Conservation (phyloP, 2,888 invertebrate species). For the Cylloceria caligata region DNA sequence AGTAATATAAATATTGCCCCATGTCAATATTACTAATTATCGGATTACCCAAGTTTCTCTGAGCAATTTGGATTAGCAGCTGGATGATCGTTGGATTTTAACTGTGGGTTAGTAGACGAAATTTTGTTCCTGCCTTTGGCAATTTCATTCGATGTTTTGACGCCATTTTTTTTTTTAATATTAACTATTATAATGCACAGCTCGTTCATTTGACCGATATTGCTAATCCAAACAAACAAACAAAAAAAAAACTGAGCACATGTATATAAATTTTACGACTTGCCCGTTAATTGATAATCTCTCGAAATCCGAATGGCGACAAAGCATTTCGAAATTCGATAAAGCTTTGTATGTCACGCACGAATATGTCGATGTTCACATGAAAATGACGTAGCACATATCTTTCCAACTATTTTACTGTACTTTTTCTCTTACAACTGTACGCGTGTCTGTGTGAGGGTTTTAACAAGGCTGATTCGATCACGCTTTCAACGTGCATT, state of each 20-base stretch:
- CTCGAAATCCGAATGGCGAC: constrained; percentile 64
- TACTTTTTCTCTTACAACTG: constrained; percentile 59
- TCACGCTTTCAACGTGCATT: constrained; percentile 58
- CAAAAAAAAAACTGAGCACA: constrained; percentile 13
- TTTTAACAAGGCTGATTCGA: constrained; percentile 36
- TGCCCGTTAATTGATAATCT: not conserved
- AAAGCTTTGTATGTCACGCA: constrained; percentile 79
- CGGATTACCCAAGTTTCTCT: constrained; percentile 50
- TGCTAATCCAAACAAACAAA: not conserved
- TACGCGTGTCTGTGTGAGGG: constrained; percentile 28
- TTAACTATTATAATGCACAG: not conserved
- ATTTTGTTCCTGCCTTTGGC: constrained; percentile 45
- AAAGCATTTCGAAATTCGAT: constrained; percentile 67
- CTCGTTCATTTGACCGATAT: constrained; percentile 1
- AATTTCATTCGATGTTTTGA: constrained; percentile 68
- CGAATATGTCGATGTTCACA: constrained; percentile 78
- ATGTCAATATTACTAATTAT: constrained; percentile 36
- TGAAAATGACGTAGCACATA: constrained; percentile 77
- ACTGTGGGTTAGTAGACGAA: constrained; percentile 76
- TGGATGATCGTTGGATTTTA: constrained; percentile 72
- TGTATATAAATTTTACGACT: not conserved
- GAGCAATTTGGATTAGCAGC: constrained; percentile 73
- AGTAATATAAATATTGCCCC: not conserved
- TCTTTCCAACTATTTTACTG: constrained; percentile 80
- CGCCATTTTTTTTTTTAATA: constrained; percentile 55